These are phyloP conservation scores for Phodopus roborovskii DNA, from an alignment of 2,113 vertebrate species.

Conservation along the genomic window DNA sequence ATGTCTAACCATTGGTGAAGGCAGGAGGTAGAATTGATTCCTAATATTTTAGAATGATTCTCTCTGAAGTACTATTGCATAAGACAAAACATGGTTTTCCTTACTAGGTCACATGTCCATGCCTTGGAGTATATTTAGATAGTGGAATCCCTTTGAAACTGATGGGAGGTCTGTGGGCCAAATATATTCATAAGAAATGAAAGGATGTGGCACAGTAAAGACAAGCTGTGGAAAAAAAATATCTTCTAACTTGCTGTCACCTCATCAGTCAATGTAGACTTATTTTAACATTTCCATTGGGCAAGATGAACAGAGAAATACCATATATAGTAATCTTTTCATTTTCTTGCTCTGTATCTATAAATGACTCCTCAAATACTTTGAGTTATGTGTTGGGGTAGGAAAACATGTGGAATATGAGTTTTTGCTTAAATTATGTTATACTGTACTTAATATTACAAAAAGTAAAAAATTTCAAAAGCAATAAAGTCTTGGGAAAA, in stretches of 20 bases:
- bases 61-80: not conserved
- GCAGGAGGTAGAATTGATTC: not conserved
- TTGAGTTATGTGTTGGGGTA: constrained; percentile 20
- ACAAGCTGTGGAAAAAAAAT: constrained; percentile 52
- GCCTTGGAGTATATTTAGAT: constrained; percentile 48
- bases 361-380: constrained; percentile 31
- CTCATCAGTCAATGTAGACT: constrained; percentile 45
- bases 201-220: not conserved
- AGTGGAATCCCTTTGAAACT: constrained; percentile 37
- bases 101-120: constrained; percentile 32
- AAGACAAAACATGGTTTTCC: not conserved
- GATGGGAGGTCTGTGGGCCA: constrained; percentile 60
- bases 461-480: not conserved
- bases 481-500: constrained; percentile 2
- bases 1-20: not conserved
- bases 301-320: constrained; percentile 35
- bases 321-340: not conserved
- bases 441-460: not conserved
- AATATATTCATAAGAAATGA: too few relatives aligned
- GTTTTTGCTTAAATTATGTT: not conserved
- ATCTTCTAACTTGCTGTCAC: constrained; percentile 18
- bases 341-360: not conserved
- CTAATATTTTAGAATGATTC: constrained; percentile 34
- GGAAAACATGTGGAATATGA: not conserved
- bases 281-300: constrained; percentile 28